Conservation (phyloP, 1,140 invertebrate species). For the Drosophila orena region DNA sequence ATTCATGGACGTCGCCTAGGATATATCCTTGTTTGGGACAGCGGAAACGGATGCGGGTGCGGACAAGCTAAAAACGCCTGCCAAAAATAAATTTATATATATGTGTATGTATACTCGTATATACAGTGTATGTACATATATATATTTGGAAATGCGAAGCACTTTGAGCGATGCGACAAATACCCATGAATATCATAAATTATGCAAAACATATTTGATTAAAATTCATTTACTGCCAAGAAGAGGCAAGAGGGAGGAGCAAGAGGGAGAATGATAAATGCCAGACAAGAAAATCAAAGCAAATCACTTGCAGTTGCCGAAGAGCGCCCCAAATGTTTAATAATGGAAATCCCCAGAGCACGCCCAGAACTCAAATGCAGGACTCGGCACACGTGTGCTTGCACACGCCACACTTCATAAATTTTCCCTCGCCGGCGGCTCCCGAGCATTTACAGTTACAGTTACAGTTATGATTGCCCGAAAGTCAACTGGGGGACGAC, state of each 20-base stretch:
- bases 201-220: conserved; percentile 73
- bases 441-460: conserved; percentile 69
- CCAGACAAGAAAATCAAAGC: conserved; percentile 69
- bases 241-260: conserved; percentile 37
- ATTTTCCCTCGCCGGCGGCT: conserved; percentile 54
- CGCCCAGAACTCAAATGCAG: conserved; percentile 77
- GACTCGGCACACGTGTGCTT: conserved; percentile 56
- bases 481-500: conserved; percentile 68
- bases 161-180: conserved; percentile 57
- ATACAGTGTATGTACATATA: too few relatives aligned
- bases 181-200: conserved; percentile 60
- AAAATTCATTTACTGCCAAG: conserved; percentile 79
- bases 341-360: conserved; percentile 54
- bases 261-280: conserved; percentile 65
- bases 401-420: conserved; percentile 83
- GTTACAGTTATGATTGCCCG: conserved; percentile 84
- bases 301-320: conserved; percentile 69
- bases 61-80: conserved; percentile 60
- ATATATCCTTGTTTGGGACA: neutral
- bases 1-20: neutral
- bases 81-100: too few relatives aligned
- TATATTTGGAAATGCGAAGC: neutral
- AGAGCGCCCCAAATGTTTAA: conserved; percentile 61
- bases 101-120: conserved; percentile 5
- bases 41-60: conserved; percentile 76